A percentile compares a stretch with the other conserved stretches of the same genome.
phyloP scores from a whole-genome alignment of 2,797 vertebrate genomes.

The Halcyon leucocephala region DNA sequence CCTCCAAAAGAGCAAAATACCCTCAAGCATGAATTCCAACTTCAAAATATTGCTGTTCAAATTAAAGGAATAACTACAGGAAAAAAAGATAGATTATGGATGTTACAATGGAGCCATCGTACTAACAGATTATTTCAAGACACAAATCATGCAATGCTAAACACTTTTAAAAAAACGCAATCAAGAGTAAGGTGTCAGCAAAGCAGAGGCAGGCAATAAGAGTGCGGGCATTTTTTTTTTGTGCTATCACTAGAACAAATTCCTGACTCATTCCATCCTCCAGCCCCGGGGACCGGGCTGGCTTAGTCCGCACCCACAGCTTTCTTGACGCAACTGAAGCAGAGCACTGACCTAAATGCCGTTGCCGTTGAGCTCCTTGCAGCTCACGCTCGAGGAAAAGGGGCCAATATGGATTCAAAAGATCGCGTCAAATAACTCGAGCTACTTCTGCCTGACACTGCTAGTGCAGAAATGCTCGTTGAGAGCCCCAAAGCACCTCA shows the following conservation, averaged over 20 bases:
- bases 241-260: neutral
- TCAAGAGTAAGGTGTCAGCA: neutral
- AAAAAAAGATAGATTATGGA: neutral
- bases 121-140: neutral
- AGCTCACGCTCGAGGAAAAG: neutral
- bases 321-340: neutral
- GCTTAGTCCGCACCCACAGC: neutral
- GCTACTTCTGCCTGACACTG: neutral
- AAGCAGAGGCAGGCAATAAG: neutral
- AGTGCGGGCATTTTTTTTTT: neutral
- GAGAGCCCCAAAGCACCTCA: neutral
- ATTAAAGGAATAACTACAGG: neutral
- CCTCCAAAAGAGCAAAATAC: neutral
- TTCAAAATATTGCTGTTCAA: neutral
- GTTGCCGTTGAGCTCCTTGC: neutral
- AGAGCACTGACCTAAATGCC: constrained; percentile 40
- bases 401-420: neutral
- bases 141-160: neutral
- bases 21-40: neutral
- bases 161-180: neutral
- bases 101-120: neutral
- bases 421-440: neutral
- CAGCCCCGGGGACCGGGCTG: neutral
- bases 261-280: neutral
- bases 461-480: neutral